Percentiles rank a stretch among this genome's conserved stretches.
Evolutionary conservation across 2,888 invertebrate species (phyloP).

Genomic region (Scrobipalpa costella): DNA sequence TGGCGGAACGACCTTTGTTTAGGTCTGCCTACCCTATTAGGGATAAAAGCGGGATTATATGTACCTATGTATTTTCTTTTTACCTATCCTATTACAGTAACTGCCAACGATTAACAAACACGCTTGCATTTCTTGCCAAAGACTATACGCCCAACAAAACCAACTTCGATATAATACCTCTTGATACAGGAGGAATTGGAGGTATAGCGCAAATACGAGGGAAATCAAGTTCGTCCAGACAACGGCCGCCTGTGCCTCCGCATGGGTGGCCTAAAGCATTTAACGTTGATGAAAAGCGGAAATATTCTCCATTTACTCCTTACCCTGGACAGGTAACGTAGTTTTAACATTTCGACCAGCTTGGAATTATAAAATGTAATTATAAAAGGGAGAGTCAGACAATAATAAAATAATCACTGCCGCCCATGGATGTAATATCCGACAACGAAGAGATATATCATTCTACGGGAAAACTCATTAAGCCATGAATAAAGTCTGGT

Average conservation of each 20-base stretch:
- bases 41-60: too few species aligned
- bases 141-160: background rate
- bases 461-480: too few species aligned
- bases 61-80: too few species aligned
- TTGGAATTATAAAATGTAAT: too few species aligned
- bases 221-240: background rate
- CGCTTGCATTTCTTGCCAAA: background rate
- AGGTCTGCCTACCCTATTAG: too few species aligned
- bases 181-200: background rate
- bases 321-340: constrained; percentile 4
- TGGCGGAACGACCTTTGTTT: too few species aligned
- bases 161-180: background rate
- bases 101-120: background rate
- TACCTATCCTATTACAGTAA: background rate
- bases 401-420: too few species aligned
- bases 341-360: too few species aligned
- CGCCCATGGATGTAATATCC: too few species aligned
- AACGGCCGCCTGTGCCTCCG: background rate
- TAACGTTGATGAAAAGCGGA: background rate
- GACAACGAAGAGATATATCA: too few species aligned
- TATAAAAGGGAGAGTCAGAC: too few species aligned
- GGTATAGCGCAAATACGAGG: background rate
- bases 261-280: background rate
- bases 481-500: too few species aligned
- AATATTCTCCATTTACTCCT: background rate